A percentile compares a stretch with the other conserved stretches of the same genome.
phyloP scores from a whole-genome alignment of 2,113 vertebrate species.

The Rhynchomys soricoides region DNA sequence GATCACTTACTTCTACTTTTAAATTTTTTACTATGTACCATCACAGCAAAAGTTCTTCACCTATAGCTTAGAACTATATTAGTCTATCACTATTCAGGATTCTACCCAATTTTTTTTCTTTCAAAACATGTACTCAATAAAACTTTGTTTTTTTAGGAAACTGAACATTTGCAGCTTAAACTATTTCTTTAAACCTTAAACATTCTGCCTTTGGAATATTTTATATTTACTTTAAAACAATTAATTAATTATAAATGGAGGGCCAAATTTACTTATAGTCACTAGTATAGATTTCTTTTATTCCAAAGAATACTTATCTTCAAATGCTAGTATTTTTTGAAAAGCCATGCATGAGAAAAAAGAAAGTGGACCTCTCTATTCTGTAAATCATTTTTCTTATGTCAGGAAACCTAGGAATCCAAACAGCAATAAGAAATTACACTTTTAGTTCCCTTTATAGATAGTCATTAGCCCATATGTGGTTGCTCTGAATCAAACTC shows the following conservation, averaged over 20 bases:
- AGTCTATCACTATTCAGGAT: neutral
- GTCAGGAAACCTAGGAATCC: rapidly evolving
- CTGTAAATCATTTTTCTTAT: neutral
- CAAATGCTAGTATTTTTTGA: neutral
- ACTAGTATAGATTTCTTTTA: neutral
- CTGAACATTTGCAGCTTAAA: neutral
- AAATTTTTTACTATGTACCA: neutral
- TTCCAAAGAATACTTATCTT: neutral
- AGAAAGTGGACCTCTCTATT: neutral
- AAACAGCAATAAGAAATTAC: neutral
- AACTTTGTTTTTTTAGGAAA: neutral
- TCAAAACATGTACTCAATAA: neutral
- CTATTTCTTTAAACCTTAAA: neutral
- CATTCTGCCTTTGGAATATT: neutral
- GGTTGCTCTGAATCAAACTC: too few species aligned
- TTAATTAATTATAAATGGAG: neutral
- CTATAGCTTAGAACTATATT: neutral
- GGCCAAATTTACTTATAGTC: neutral
- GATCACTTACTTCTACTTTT: neutral
- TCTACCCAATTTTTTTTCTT: neutral
- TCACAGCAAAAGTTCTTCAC: neutral
- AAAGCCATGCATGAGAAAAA: neutral
- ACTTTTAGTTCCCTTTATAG: neutral
- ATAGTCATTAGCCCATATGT: too few species aligned
- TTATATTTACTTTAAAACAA: neutral